Evolutionary conservation across 2,113 vertebrate genomes (phyloP).

Genomic region (Campylomormyrus tamandua): DNA sequence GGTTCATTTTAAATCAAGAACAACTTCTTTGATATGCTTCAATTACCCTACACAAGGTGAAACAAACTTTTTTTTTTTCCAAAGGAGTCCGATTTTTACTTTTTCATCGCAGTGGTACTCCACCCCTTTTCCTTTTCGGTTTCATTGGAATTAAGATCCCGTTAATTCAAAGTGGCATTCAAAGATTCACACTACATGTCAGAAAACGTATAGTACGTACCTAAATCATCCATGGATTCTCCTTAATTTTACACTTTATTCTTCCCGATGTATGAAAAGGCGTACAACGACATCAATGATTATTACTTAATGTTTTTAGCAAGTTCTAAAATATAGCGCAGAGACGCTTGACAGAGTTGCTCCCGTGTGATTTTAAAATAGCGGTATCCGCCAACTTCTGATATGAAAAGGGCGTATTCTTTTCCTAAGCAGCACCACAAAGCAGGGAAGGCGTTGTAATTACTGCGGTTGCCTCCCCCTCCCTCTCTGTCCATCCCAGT

Average conservation of each 20-base stretch:
- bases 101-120: neutral
- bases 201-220: conserved; percentile 18
- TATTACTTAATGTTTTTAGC: neutral
- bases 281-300: neutral
- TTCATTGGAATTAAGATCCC: neutral
- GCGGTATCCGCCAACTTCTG: conserved; percentile 50
- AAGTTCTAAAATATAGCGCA: neutral
- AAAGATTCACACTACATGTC: conserved; percentile 2
- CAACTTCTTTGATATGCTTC: neutral
- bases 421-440: conserved; percentile 39
- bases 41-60: neutral
- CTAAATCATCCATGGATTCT: conserved; percentile 20
- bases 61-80: neutral
- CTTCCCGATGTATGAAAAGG: neutral
- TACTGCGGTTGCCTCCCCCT: conserved; percentile 43
- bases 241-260: conserved; percentile 8
- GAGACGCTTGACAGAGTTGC: neutral
- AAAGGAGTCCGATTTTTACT: neutral
- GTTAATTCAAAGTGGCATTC: neutral
- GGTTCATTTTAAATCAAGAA: neutral
- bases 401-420: conserved; percentile 48
- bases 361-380: conserved; percentile 24
- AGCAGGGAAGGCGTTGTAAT: conserved; percentile 50
- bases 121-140: conserved; percentile 11
- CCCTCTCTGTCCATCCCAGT: conserved; percentile 13